Evolutionary conservation across 2,113 vertebrate genomes (phyloP), one percentile per base, ranked within the genome.

Genomic region (Camelus dromedarius): DNA sequence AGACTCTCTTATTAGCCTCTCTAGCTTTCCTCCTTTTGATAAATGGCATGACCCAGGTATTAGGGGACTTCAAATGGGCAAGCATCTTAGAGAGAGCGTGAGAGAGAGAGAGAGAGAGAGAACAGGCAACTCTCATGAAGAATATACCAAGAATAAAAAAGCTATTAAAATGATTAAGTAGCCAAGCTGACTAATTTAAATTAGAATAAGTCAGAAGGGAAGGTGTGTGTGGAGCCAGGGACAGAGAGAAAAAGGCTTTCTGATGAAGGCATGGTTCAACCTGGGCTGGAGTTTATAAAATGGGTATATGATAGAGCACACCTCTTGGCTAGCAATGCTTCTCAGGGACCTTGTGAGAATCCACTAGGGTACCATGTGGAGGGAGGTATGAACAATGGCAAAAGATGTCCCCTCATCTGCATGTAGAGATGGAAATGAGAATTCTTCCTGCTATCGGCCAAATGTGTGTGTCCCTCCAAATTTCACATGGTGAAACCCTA

Each of bases 11-110:
- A 3, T 83, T 75, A 46, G 93, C 19, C 18, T 79, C 38, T 91
- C 79, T 75, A 32, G 11, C 30, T 66, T 32, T 69, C 42, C 10
- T 80, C 56, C 12, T 96, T 86, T 46, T 72, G 10, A 79, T 70
- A 90, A 95, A 81, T 75, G n/a, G 32, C 28, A 67, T 70, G 70
- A 75, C 52, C 19, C 12, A 92, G 72, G 30, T 93, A 35, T 95
- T 81, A 92, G 64, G 32, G 30, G 32, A 83, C 75, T 83, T 75
- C 38, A 82, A 81, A 20, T 72, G 12, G 58, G 15, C 38, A 91
- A 64, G 24, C n/a, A 20, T 38, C n/a, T 38, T 22, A 96, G 15
- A 81, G 18, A 26, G 3, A 75, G 38, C 38, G 38, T 42, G 18
- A 58, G 24, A 8, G 46, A 58, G 4, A 62, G 60, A 12, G 54